Base-by-base conservation (phyloP, 2,797 vertebrate species). In the Argya squamiceps region DNA sequence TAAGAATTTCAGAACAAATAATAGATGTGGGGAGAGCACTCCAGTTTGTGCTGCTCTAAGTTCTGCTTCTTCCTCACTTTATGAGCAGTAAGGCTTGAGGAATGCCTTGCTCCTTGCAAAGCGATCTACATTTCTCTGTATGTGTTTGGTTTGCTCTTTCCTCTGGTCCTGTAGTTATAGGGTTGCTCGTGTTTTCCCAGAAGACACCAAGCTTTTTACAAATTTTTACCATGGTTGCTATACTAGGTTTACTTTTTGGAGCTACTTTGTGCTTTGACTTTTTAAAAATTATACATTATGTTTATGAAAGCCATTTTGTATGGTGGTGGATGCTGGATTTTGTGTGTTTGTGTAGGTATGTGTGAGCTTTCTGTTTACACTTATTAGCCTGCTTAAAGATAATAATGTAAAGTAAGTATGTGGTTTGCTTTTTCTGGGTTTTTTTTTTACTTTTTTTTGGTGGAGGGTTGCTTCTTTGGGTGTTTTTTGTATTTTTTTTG, bases 81-180 rank as follows among this genome's bases (percentile, higher is more conserved):
- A 71, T 73, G 30, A 65, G n/a, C 39, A 39, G 32, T 34, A 53
- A 39, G n/a, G 19, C 23, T 63, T 0, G 0, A 8, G 37, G 7
- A 75, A 6, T 41, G 15, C 56, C 27, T 58, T 62, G 20, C 46
- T 84, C 12, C 34, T 11, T 67, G 22, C 37, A 34, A 44, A 58
- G 23, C 15, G 10, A 6, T 73, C 3, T 37, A 0, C 6, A 3
- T 82, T 86, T 63, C 20, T 80, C 11, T 60, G 5, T 1, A 0
- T 80, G 36, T 53, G 29, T 74, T 83, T 65, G 39, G 6, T 71
- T 62, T 67, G 43, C 32, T 84, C 30, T 92, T 36, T 65, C 34
- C 10, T 47, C 8, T 70, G 22, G 4, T 56, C 7, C 30, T 67
- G 15, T 46, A 50, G 9, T 77, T 34, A 29, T 1, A 74, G 19